These are phyloP conservation scores for Cygnus buccinator DNA, from an alignment of 2,113 vertebrate species.

Conservation along the genomic window DNA sequence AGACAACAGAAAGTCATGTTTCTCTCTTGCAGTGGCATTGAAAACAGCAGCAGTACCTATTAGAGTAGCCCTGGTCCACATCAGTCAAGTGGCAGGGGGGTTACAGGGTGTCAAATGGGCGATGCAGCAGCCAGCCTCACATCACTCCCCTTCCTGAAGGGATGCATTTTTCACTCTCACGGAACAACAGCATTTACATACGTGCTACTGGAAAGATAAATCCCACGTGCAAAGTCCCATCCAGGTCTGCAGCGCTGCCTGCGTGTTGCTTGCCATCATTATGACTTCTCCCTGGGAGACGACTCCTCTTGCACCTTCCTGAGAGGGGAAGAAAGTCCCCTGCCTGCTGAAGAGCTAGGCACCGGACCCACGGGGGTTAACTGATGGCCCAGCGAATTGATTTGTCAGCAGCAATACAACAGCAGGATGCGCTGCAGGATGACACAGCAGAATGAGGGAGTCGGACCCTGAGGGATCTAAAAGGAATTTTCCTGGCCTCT, in stretches of 20 bases:
- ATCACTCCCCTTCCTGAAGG: background rate
- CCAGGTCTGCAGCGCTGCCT: background rate
- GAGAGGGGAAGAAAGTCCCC: background rate
- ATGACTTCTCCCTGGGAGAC: background rate
- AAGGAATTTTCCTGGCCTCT: background rate
- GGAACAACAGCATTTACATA: background rate
- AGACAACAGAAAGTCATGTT: background rate
- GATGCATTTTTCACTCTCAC: no score
- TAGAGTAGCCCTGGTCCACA: background rate
- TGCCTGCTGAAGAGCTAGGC: background rate
- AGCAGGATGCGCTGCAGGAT: background rate
- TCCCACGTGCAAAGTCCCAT: fast-evolving
- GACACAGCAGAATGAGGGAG: background rate
- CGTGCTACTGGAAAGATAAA: background rate
- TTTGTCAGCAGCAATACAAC: background rate
- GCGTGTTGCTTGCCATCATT: background rate
- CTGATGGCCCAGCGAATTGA: background rate
- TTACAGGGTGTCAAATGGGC: fast-evolving
- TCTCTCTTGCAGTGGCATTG: background rate
- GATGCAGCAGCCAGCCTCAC: background rate
- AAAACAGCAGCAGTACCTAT: background rate
- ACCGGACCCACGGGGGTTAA: background rate
- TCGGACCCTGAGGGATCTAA: background rate
- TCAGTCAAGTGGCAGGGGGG: background rate
- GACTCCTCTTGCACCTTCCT: background rate